Evolutionary conservation across 1,140 invertebrate genomes (phyloP).

Genomic region (Trichonephila clavipes): DNA sequence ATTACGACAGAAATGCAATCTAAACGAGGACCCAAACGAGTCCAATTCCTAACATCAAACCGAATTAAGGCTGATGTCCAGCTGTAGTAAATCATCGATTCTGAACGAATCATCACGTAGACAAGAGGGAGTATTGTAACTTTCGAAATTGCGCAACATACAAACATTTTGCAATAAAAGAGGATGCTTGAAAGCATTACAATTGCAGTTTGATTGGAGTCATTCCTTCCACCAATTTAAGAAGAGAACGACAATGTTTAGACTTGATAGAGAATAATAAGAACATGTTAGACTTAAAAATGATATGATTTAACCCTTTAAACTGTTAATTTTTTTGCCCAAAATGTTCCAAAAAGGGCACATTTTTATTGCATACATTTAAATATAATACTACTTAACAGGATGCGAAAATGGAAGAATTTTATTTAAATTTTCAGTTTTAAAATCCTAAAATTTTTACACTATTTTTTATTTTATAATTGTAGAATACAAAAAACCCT

Average conservation of each 20-base stretch:
- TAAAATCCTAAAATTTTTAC: no score
- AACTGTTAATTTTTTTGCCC: no score
- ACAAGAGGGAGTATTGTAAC: neutral
- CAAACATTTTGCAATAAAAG: neutral
- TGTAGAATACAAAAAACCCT: no score
- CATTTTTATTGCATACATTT: no score
- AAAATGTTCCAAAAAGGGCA: no score
- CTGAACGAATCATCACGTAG: constrained; percentile 17
- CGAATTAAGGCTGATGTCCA: constrained; percentile 30
- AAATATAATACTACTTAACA: no score
- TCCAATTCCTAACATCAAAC: constrained; percentile 10
- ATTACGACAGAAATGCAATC: constrained; percentile 35
- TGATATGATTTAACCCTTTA: no score
- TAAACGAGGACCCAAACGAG: constrained; percentile 10
- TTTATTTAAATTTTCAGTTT: no score
- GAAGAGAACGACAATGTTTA: neutral
- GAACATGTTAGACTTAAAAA: no score
- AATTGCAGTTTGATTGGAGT: neutral
- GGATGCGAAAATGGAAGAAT: no score
- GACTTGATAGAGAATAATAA: no score
- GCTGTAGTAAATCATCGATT: constrained; percentile 36
- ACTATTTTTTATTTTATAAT: no score
- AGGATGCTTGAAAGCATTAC: neutral
- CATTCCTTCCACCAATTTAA: neutral
- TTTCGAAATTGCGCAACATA: neutral